Evolutionary conservation across 2,888 invertebrate genomes (phyloP).

Genomic region (Hypomecis punctinalis): DNA sequence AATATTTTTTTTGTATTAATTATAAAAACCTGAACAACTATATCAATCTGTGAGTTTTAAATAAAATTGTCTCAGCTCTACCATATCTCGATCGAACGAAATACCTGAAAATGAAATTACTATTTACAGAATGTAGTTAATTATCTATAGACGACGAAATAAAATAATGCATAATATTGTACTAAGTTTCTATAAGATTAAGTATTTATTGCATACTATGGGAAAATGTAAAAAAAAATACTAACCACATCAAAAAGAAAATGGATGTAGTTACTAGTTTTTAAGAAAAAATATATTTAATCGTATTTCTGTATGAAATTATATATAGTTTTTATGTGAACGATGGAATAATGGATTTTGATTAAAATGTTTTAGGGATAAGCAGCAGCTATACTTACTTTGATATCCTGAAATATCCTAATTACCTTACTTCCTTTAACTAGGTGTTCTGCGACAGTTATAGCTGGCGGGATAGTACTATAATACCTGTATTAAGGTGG

Average conservation of each 20-base stretch:
- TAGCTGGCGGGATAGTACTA: too few species aligned
- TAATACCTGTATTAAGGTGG: too few species aligned
- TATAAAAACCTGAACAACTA: conserved; percentile 5
- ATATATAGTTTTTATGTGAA: conserved; percentile 85
- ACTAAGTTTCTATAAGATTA: conserved; percentile 73
- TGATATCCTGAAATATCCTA: conserved; percentile 55
- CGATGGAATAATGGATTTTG: conserved; percentile 81
- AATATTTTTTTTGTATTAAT: background rate
- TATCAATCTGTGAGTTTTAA: conserved; percentile 21
- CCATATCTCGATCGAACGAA: conserved; percentile 79
- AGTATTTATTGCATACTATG: conserved; percentile 77
- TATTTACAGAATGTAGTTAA: conserved; percentile 73
- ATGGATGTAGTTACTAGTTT: conserved; percentile 75
- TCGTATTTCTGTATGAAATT: conserved; percentile 86
- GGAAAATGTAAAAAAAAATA: conserved; percentile 80
- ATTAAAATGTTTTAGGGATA: conserved; percentile 81
- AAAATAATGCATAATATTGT: conserved; percentile 51
- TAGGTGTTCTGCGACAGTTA: background rate
- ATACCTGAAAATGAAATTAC: conserved; percentile 72
- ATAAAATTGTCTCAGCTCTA: conserved; percentile 49
- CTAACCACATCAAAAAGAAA: conserved; percentile 70
- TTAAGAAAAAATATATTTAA: conserved; percentile 84
- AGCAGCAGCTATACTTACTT: conserved; percentile 50
- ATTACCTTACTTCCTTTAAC: background rate
- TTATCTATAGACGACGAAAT: conserved; percentile 55